Evolutionary conservation across 2,888 invertebrate species (phyloP).

Genomic region (Drosophila mettleri): DNA sequence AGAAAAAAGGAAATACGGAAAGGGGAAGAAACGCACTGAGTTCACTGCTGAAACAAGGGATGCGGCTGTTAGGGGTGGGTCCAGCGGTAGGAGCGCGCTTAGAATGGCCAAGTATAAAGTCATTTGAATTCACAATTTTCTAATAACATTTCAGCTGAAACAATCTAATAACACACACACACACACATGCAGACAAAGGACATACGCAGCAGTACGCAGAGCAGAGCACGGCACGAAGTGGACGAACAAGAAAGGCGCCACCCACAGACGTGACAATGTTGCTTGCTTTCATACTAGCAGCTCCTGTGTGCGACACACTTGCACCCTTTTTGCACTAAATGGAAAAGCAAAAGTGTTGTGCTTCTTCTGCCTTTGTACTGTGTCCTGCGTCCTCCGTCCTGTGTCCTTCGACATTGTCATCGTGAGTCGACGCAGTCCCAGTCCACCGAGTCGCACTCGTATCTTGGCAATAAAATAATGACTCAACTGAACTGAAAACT

Average conservation of each 20-base stretch:
- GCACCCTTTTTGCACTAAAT: slow-evolving; percentile 27
- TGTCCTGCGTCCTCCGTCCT: slow-evolving; percentile 41
- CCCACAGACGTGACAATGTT: slow-evolving; percentile 61
- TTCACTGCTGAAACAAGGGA: slow-evolving; percentile 16
- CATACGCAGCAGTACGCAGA: slow-evolving; percentile 35
- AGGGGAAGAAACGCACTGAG: slow-evolving; percentile 36
- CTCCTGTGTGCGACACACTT: slow-evolving; percentile 11
- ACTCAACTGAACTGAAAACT: slow-evolving; percentile 82
- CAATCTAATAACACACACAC: slow-evolving; percentile 70
- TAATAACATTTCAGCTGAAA: slow-evolving; percentile 81
- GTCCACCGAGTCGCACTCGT: slow-evolving; percentile 43
- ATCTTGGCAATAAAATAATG: slow-evolving; percentile 82
- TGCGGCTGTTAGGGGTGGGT: slow-evolving; percentile 9
- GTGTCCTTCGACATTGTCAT: slow-evolving; percentile 61
- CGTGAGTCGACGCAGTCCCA: slow-evolving; percentile 64
- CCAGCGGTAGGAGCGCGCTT: neutral
- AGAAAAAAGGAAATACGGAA: slow-evolving; percentile 31
- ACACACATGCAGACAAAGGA: neutral
- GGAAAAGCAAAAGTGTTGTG: slow-evolving; percentile 76
- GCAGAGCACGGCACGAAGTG: slow-evolving; percentile 50
- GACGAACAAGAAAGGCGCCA: slow-evolving; percentile 66
- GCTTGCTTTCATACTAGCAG: slow-evolving; percentile 20
- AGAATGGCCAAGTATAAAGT: slow-evolving; percentile 68
- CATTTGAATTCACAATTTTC: slow-evolving; percentile 80
- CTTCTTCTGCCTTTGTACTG: slow-evolving; percentile 17